These are phyloP conservation scores for Ophioninae sp. DNA, from an alignment of 2,888 invertebrate genomes.

Conservation along the genomic window DNA sequence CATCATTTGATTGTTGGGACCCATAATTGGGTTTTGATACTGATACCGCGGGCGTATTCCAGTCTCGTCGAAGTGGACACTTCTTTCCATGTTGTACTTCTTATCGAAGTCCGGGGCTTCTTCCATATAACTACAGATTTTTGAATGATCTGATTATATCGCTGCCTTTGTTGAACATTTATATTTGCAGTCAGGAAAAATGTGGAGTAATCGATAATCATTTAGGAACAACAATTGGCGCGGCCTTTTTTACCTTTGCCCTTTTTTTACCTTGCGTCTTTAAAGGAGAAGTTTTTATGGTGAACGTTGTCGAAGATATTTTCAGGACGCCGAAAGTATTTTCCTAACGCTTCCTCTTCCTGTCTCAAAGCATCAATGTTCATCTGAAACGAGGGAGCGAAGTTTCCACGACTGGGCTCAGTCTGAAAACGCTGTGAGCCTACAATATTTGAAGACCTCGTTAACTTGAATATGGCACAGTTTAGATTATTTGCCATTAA, in stretches of 20 bases:
- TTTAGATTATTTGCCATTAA: neutral
- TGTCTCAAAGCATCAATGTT: slow-evolving; percentile 21
- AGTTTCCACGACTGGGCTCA: slow-evolving; percentile 1
- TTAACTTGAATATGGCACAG: neutral
- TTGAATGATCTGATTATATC: too few species aligned
- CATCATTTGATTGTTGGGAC: too few species aligned
- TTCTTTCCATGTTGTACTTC: too few species aligned
- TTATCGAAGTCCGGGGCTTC: too few species aligned
- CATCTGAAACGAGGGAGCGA: slow-evolving; percentile 6
- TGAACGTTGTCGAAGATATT: neutral
- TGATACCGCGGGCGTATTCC: too few species aligned
- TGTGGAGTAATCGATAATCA: too few species aligned
- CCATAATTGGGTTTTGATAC: too few species aligned
- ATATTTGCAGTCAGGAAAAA: too few species aligned
- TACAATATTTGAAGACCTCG: slow-evolving; percentile 10
- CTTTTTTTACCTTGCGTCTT: neutral
- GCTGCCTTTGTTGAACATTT: too few species aligned
- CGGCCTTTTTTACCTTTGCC: neutral
- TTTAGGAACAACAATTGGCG: too few species aligned
- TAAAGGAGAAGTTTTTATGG: neutral
- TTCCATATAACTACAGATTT: too few species aligned
- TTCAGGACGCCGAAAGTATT: neutral
- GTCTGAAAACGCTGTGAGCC: slow-evolving; percentile 4
- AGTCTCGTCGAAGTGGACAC: too few species aligned
- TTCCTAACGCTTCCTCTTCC: neutral